Evolutionary conservation across 2,113 vertebrate species (phyloP).

Genomic region (Rana temporaria): DNA sequence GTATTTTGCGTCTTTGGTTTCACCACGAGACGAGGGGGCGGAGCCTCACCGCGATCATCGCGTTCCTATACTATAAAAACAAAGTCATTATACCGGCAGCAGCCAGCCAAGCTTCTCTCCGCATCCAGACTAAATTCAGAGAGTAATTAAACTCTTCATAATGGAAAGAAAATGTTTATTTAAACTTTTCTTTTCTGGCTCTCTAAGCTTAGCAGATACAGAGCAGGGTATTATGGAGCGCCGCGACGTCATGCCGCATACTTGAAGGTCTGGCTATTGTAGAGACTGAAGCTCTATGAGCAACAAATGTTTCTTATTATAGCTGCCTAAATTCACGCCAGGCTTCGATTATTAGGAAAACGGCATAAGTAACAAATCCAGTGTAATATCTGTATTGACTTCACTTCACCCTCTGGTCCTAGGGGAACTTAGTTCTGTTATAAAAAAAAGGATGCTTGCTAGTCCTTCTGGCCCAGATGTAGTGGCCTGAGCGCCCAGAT

Average conservation of each 20-base stretch:
- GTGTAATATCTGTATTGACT: too few relatives aligned
- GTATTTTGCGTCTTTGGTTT: too few relatives aligned
- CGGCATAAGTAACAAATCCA: too few relatives aligned
- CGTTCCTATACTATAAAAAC: not conserved
- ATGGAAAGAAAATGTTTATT: conserved; percentile 35
- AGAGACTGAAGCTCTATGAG: not conserved
- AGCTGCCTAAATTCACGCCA: too few relatives aligned
- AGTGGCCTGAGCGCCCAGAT: too few relatives aligned
- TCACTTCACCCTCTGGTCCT: too few relatives aligned
- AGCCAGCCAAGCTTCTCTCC: not conserved
- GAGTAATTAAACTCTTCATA: conserved; percentile 6
- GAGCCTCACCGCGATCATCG: not conserved
- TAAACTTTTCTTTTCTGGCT: not conserved
- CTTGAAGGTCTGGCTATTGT: not conserved
- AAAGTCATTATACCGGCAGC: not conserved
- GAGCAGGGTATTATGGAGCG: not conserved
- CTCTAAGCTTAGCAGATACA: not conserved
- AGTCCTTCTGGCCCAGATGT: too few relatives aligned
- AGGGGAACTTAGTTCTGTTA: too few relatives aligned
- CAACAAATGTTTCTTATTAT: too few relatives aligned
- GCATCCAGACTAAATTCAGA: not conserved
- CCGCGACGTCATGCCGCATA: not conserved
- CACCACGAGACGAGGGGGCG: not conserved
- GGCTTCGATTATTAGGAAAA: too few relatives aligned
- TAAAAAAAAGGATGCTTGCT: too few relatives aligned